phyloP scores from a whole-genome alignment of 2,888 invertebrate species.

The Margaritifera margaritifera region DNA sequence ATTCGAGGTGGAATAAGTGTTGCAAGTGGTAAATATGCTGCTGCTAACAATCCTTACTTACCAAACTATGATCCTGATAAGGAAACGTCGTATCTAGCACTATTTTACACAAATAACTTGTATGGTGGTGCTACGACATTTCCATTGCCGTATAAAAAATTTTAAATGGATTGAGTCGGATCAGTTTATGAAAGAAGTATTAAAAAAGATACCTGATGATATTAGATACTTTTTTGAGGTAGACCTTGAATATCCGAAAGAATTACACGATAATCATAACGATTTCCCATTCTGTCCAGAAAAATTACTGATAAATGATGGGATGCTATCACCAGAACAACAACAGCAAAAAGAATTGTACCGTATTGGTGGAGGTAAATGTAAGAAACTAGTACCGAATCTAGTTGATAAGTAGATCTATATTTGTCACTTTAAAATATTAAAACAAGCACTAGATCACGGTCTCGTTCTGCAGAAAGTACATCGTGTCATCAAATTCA shows the following conservation, averaged over 20 bases:
- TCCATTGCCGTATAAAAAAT: slow-evolving; percentile 48
- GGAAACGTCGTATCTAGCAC: too few species aligned
- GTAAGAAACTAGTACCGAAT: too few species aligned
- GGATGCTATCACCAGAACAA: too few species aligned
- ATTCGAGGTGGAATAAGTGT: slow-evolving; percentile 27
- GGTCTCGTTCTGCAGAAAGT: too few species aligned
- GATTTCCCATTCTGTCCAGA: slow-evolving; percentile 65
- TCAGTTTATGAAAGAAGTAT: slow-evolving; percentile 26
- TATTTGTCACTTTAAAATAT: too few species aligned
- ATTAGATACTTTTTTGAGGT: slow-evolving; percentile 73
- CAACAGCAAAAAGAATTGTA: too few species aligned
- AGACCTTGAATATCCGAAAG: slow-evolving; percentile 71
- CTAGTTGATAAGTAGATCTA: too few species aligned
- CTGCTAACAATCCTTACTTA: slow-evolving; percentile 35
- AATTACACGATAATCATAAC: slow-evolving; percentile 69
- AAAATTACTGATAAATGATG: too few species aligned
- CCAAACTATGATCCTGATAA: slow-evolving; percentile 18
- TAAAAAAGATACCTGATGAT: too few species aligned
- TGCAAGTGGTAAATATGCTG: slow-evolving; percentile 19
- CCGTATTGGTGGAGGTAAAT: too few species aligned
- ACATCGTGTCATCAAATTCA: too few species aligned
- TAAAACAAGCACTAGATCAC: too few species aligned
- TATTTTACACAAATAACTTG: slow-evolving; percentile 21
- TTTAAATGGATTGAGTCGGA: slow-evolving; percentile 46
- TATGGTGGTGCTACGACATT: slow-evolving; percentile 46